phyloP scores from a whole-genome alignment of 1,140 invertebrate species.

The Copidosoma floridanum region DNA sequence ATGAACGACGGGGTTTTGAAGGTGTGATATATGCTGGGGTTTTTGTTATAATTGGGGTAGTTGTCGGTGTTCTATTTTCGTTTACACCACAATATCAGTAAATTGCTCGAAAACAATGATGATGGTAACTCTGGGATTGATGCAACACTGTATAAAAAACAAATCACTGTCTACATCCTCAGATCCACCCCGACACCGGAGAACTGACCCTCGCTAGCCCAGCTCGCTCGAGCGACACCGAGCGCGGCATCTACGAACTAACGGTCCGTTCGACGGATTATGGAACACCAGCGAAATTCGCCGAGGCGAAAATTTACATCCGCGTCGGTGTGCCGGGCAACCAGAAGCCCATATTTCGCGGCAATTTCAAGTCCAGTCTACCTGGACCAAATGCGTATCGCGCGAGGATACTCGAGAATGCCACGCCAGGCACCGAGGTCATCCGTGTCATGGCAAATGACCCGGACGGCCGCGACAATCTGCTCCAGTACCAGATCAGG shows the following conservation, averaged over 20 bases:
- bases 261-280: constrained; percentile 70
- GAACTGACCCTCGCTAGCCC: constrained; percentile 66
- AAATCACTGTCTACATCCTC: constrained; percentile 45
- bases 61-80: no score
- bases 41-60: no score
- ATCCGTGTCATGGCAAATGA: constrained; percentile 70
- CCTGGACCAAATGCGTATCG: constrained; percentile 67
- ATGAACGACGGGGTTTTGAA: constrained; percentile 56
- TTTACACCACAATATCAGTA: no score
- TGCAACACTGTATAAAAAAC: no score
- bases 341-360: constrained; percentile 73
- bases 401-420: constrained; percentile 70
- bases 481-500: constrained; percentile 71
- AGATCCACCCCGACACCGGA: constrained; percentile 67
- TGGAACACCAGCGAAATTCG: constrained; percentile 65
- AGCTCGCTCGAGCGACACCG: constrained; percentile 69
- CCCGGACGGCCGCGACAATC: constrained; percentile 71
- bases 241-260: constrained; percentile 71
- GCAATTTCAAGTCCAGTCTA: constrained; percentile 61
- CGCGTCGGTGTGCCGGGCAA: constrained; percentile 75
- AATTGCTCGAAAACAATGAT: no score
- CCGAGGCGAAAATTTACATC: constrained; percentile 66
- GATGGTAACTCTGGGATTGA: no score
- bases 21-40: no score
- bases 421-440: constrained; percentile 66